These are phyloP conservation scores for Noctua fimbriata DNA, from an alignment of 2,888 invertebrate genomes.

Conservation along the genomic window DNA sequence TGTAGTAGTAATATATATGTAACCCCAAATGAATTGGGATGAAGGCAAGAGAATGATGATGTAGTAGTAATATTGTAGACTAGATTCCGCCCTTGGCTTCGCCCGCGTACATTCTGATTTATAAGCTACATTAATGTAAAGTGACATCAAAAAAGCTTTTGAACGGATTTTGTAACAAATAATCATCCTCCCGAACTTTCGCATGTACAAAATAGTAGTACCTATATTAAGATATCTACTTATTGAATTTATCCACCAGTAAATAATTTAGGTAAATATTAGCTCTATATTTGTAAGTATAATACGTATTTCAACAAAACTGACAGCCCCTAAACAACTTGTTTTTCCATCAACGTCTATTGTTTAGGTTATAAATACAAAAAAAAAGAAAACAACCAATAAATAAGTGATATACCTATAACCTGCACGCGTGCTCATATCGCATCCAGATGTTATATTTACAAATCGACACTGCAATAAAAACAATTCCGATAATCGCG, in stretches of 20 bases:
- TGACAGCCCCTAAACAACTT: conserved; percentile 4
- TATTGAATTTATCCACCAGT: background rate
- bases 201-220: background rate
- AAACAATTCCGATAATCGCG: conserved; percentile 73
- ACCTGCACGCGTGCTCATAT: conserved; percentile 28
- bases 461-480: conserved; percentile 67
- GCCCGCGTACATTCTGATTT: background rate
- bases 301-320: background rate
- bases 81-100: background rate
- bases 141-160: background rate
- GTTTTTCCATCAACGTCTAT: conserved; percentile 14
- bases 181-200: background rate
- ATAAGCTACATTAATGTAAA: background rate
- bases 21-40: too few species aligned
- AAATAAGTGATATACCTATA: conserved; percentile 21
- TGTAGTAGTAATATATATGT: background rate
- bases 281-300: background rate
- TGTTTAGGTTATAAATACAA: conserved; percentile 4
- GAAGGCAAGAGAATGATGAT: too few species aligned
- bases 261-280: background rate
- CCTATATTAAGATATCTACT: background rate
- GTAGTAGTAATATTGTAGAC: background rate
- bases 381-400: background rate
- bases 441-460: conserved; percentile 66
- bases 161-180: background rate